Evolutionary conservation across 2,113 vertebrate genomes (phyloP).

Genomic region (Clinocottus analis): DNA sequence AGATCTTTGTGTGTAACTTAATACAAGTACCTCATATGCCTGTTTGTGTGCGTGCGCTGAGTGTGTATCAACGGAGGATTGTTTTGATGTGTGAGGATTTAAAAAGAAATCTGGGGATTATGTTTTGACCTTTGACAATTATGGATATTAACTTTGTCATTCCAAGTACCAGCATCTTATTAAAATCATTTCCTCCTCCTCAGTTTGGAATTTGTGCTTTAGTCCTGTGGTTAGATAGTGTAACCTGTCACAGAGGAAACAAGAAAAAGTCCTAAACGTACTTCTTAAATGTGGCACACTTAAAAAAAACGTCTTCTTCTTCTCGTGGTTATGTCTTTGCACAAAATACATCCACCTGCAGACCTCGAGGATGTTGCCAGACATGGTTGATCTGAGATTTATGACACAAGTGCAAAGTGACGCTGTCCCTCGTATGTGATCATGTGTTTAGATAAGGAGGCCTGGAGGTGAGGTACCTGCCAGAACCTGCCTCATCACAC

Average conservation of each 20-base stretch:
- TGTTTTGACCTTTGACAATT: not conserved
- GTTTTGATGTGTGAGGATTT: not conserved
- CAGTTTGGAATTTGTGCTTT: not conserved
- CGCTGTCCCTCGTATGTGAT: not conserved
- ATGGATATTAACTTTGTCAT: not conserved
- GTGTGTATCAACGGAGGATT: not conserved
- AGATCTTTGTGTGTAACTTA: not conserved
- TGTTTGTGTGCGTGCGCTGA: not conserved
- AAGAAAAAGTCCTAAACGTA: not conserved
- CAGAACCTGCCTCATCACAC: conserved; percentile 33
- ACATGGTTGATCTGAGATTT: not conserved
- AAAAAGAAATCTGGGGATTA: not conserved
- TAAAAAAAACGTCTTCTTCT: not conserved
- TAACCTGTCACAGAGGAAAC: not conserved
- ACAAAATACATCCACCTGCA: not conserved
- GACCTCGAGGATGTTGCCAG: not conserved
- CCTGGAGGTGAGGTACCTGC: conserved; percentile 16
- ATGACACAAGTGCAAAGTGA: not conserved
- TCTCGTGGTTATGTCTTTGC: not conserved
- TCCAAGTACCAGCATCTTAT: not conserved
- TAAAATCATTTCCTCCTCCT: not conserved
- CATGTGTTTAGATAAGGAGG: not conserved
- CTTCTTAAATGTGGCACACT: not conserved
- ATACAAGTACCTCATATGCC: not conserved
- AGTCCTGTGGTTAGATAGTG: not conserved